Conservation (phyloP, 2,888 invertebrate genomes). For the Mesoligia furuncula region DNA sequence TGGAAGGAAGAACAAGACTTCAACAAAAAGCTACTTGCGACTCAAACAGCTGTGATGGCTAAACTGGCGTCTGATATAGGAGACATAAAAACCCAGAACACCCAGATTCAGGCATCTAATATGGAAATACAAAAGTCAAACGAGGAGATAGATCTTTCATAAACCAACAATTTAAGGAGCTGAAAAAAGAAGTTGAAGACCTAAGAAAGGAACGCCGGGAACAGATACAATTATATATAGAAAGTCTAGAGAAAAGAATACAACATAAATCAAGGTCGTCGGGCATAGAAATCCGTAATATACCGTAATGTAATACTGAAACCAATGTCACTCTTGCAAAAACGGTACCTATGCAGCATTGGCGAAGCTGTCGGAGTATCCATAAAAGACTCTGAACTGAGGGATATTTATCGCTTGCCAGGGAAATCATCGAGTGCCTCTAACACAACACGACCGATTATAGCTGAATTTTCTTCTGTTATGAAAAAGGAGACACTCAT, state of each 20-base stretch:
- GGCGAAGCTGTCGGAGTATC: background rate
- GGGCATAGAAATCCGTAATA: background rate
- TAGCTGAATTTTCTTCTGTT: background rate
- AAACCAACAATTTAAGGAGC: background rate
- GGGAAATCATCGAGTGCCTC: background rate
- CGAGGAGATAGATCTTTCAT: background rate
- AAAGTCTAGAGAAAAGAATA: background rate
- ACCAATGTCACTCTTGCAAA: background rate
- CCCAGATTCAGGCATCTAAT: background rate
- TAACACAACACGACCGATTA: background rate
- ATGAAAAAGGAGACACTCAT: background rate
- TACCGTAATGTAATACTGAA: background rate
- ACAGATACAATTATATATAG: background rate
- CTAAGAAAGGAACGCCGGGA: background rate
- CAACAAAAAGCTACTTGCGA: background rate
- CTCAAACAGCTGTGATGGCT: background rate
- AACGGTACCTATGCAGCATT: background rate
- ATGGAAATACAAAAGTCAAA: conserved; percentile 3
- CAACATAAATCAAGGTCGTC: too few species aligned
- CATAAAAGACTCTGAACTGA: background rate
- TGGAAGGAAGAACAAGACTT: background rate
- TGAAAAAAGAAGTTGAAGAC: background rate
- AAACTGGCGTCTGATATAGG: background rate
- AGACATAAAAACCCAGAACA: background rate
- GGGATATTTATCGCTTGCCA: background rate